Conservation (phyloP, 2,797 vertebrate genomes). For the Halcyon smyrnensis region DNA sequence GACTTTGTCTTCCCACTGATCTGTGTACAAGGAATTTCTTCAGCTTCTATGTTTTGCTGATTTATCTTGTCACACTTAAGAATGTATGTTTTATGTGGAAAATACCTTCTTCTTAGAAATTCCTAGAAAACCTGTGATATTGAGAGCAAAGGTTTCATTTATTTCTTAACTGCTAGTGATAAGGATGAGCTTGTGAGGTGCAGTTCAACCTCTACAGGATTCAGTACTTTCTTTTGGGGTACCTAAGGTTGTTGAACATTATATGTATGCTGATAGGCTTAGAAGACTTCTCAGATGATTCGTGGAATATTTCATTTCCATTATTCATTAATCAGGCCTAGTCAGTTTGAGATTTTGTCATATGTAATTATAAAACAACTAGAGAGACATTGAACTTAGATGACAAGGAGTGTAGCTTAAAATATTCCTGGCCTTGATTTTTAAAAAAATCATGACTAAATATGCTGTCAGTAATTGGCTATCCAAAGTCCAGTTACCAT, state of each 20-base stretch:
- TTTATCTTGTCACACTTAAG: background rate
- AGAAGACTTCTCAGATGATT: background rate
- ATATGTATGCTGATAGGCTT: background rate
- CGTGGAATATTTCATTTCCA: background rate
- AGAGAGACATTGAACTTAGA: background rate
- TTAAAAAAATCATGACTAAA: background rate
- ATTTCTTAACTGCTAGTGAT: background rate
- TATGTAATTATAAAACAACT: background rate
- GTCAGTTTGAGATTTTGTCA: background rate
- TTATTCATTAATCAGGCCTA: background rate
- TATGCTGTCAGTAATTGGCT: background rate
- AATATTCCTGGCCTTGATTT: conserved; percentile 4
- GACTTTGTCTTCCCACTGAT: background rate
- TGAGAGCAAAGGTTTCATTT: background rate
- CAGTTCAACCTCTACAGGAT: background rate
- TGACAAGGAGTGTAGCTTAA: background rate
- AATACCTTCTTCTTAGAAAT: background rate
- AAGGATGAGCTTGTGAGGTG: background rate
- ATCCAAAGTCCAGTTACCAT: background rate
- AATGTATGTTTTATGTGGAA: background rate
- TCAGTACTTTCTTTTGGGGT: background rate
- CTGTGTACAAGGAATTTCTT: background rate
- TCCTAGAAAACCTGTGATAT: background rate
- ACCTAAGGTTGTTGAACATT: background rate
- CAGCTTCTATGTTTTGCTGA: background rate